Base-by-base conservation (phyloP, 2,113 vertebrate species). In the Ptilorrhoa leucosticta region DNA sequence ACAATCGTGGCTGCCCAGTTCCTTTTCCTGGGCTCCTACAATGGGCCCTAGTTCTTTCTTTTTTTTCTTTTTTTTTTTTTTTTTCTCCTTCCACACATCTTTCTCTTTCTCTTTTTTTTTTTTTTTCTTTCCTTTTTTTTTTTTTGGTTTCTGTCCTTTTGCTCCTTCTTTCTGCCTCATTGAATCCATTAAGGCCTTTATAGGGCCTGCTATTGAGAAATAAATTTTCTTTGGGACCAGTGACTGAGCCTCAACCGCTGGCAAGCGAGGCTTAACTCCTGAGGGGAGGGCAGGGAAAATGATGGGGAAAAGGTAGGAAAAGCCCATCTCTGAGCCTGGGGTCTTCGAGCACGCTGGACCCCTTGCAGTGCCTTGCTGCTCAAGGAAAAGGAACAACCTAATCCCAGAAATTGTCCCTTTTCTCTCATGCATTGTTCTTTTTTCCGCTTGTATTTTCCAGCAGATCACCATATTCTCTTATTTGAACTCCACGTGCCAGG, bases 171-270 rank as follows among this genome's bases (percentile, higher is more conserved):
- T 99, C 98, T 98, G 98, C 97, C 98, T 98, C 98, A 98, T 97
- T 99, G 98, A 99, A 94, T 97, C 96, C 96, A 98, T 98, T 98
- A 98, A 97, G 77, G 85, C 92, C 97, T 98, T 98, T 97, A 96
- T 96, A 96, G 94, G 97, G 96, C 85, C 96, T 93, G 92, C 97
- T 97, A 97, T 92, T 97, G 96, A 97, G 98, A 97, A 98, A 97
- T 97, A 97, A 95, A 96, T 97, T 97, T 97, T 97, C 95, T 96
- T 96, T 87, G 84, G 92, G 95, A 93, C 93, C 96, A 96, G 89
- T 91, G 96, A 94, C 92, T 88, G 95, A 92, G 85, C 58, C 70
- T 92, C 76, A 51, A 81, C 94, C 97, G 96, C 93, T 97, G 97
- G 97, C 97, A 97, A 70, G 66, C n/a, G 54, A 85, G 54, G 75